phyloP scores from a whole-genome alignment of 2,888 invertebrate genomes.

The Acanthacorydalis orientalis region DNA sequence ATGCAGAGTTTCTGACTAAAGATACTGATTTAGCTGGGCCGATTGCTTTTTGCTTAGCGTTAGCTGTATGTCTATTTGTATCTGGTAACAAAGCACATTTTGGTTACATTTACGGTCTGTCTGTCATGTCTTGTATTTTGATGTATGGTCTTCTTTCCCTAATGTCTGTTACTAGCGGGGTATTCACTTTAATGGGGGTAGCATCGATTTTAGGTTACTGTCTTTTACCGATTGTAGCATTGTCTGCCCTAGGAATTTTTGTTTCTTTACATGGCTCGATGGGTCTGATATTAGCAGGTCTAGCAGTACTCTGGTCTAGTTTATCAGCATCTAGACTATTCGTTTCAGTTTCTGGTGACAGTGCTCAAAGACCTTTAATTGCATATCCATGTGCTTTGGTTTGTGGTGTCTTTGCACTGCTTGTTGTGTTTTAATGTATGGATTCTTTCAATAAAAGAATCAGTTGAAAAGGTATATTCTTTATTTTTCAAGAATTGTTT shows the following conservation, averaged over 20 bases:
- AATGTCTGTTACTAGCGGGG: conserved; percentile 52
- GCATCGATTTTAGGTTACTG: conserved; percentile 86
- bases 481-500: too few relatives aligned
- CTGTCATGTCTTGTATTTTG: conserved; percentile 72
- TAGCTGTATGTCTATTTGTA: conserved; percentile 47
- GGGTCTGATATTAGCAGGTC: conserved; percentile 46
- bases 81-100: conserved; percentile 72
- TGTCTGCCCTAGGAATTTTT: conserved; percentile 65
- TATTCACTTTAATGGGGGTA: conserved; percentile 60
- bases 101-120: conserved; percentile 88
- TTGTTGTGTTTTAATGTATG: conserved; percentile 64
- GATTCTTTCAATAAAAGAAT: too few relatives aligned
- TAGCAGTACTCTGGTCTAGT: conserved; percentile 76
- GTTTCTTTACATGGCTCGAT: conserved; percentile 55
- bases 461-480: too few relatives aligned
- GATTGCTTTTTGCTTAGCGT: conserved; percentile 66
- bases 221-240: conserved; percentile 76
- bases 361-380: conserved; percentile 68
- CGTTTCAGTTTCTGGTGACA: conserved; percentile 76
- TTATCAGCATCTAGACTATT: conserved; percentile 84
- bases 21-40: conserved; percentile 89
- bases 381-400: conserved; percentile 88
- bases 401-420: conserved; percentile 82
- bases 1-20: conserved; percentile 56
- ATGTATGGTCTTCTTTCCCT: conserved; percentile 76